Percentiles rank a stretch among this genome's conserved stretches.
phyloP scores from a whole-genome alignment of 1,140 invertebrate species.

The Drosophila tropicalis region DNA sequence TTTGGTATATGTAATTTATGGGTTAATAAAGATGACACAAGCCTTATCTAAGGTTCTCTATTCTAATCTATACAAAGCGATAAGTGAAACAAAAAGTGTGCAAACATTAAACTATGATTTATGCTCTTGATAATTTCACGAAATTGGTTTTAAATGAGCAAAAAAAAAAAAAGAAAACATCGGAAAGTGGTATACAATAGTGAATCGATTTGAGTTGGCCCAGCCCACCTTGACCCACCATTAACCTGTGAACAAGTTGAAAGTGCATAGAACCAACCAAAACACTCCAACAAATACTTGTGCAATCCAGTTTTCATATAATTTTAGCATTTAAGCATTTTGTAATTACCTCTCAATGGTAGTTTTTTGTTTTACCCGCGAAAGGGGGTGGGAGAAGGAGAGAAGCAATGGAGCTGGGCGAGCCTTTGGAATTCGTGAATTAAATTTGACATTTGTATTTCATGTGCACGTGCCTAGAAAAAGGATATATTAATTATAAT shows the following conservation, averaged over 20 bases:
- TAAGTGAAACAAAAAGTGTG: background rate
- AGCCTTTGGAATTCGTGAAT: conserved; percentile 16
- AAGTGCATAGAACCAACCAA: conserved; percentile 41
- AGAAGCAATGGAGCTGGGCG: background rate
- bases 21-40: background rate
- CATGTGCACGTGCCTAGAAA: background rate
- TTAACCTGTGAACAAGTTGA: conserved; percentile 38
- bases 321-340: conserved; percentile 67
- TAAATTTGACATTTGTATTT: conserved; percentile 1
- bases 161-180: background rate
- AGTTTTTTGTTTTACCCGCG: conserved; percentile 54
- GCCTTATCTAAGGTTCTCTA: background rate
- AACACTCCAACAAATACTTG: conserved; percentile 44
- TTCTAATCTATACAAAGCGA: conserved; percentile 5
- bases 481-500: background rate
- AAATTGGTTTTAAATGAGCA: background rate
- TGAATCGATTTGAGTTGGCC: background rate
- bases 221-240: background rate
- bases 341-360: conserved; percentile 76
- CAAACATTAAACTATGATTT: background rate
- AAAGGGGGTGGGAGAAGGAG: background rate
- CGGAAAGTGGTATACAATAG: no score
- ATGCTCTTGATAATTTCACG: background rate
- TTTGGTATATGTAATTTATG: background rate
- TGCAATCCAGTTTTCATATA: conserved; percentile 50